Percentiles rank a stretch among this genome's conserved stretches.
Conservation (phyloP, 2,888 invertebrate species). For the Spodoptera littoralis region DNA sequence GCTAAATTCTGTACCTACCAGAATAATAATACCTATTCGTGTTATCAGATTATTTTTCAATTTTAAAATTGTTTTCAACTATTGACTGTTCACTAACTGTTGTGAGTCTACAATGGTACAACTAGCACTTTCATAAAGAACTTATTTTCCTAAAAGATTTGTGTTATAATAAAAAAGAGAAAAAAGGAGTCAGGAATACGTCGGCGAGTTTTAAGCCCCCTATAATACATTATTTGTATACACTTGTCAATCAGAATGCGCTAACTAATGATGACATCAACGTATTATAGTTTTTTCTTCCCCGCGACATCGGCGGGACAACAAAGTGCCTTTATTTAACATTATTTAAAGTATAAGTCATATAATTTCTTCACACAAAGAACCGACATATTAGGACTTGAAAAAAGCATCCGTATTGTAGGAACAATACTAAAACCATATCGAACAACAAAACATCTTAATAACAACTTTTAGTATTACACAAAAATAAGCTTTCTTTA, state of each 20-base stretch:
- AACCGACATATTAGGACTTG: slow-evolving; percentile 51
- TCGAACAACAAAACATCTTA: slow-evolving; percentile 17
- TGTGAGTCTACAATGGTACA: no score
- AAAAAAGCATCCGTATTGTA: slow-evolving; percentile 70
- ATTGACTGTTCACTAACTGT: no score
- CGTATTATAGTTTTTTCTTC: slow-evolving; percentile 8
- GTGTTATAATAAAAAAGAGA: no score
- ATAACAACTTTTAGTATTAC: neutral
- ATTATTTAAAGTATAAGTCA: slow-evolving; percentile 31
- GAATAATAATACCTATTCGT: no score
- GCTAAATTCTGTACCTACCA: no score
- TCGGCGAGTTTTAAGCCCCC: neutral
- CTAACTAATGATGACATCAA: slow-evolving; percentile 42
- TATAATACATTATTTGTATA: slow-evolving; percentile 31
- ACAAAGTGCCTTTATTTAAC: slow-evolving; percentile 28
- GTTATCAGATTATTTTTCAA: no score
- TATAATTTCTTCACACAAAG: slow-evolving; percentile 42
- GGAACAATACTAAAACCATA: slow-evolving; percentile 65
- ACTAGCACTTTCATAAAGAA: no score
- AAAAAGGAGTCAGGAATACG: no score
- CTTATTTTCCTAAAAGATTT: no score
- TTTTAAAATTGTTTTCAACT: no score
- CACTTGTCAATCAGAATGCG: slow-evolving; percentile 35
- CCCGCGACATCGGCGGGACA: slow-evolving; percentile 11
- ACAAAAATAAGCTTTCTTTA: neutral